Conservation (phyloP, 2,888 invertebrate species). For the Microlaimidae sp. region DNA sequence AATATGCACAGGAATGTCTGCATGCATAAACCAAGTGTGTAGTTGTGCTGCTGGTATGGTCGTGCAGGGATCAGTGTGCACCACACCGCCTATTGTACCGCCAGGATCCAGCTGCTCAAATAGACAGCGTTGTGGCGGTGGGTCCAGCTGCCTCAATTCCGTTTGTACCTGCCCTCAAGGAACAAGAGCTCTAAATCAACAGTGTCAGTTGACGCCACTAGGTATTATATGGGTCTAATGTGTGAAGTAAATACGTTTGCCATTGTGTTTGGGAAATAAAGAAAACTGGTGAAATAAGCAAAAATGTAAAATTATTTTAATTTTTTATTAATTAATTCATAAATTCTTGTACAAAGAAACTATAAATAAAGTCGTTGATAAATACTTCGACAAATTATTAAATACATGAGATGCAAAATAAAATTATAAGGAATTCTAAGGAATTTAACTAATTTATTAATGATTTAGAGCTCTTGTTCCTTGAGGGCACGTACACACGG, state of each 20-base stretch:
- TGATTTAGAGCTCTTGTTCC: neutral
- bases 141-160: neutral
- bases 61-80: neutral
- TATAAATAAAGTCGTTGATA: no score
- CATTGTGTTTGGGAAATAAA: neutral
- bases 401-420: no score
- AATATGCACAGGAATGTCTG: constrained; percentile 29
- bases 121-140: neutral
- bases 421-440: no score
- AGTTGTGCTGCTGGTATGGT: constrained; percentile 23
- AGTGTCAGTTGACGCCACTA: no score
- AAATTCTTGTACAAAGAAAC: no score
- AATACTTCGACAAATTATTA: no score
- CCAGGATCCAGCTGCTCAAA: neutral
- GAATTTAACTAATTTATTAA: no score
- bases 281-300: no score
- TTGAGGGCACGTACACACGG: neutral
- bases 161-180: neutral
- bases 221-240: no score
- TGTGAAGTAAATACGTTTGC: no score
- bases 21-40: constrained; percentile 27
- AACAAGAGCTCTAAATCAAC: neutral
- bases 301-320: no score
- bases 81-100: neutral
- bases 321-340: no score